Evolutionary conservation across 35 echinoderm and acorn worm genomes (phyloP).

Genomic region (Chiridota heheva): DNA sequence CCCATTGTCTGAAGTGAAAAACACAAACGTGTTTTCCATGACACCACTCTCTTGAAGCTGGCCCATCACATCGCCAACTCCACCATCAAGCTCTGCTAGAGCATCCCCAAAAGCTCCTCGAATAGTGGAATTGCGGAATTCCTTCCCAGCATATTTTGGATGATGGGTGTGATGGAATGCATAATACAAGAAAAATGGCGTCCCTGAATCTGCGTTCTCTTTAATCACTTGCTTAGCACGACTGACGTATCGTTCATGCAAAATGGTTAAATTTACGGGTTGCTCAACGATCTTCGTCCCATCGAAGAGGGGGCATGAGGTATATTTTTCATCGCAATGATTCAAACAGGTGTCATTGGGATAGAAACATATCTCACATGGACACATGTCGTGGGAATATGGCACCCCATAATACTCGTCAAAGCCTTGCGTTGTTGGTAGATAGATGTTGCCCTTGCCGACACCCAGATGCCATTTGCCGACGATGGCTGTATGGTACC

Average conservation of each 20-base stretch:
- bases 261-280: slow-evolving; percentile 46
- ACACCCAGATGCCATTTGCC: slow-evolving; percentile 92
- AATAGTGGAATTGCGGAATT: slow-evolving; percentile 56
- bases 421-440: slow-evolving; percentile 75
- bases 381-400: slow-evolving; percentile 76
- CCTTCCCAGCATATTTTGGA: slow-evolving; percentile 69
- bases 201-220: slow-evolving; percentile 45
- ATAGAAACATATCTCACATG: slow-evolving; percentile 75
- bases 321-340: slow-evolving; percentile 30
- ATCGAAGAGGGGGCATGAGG: slow-evolving; percentile 58
- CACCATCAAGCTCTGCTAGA: slow-evolving; percentile 70
- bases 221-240: slow-evolving; percentile 35
- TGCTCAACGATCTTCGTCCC: slow-evolving; percentile 63
- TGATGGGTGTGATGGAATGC: slow-evolving; percentile 81
- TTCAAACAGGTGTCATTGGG: slow-evolving; percentile 56
- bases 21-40: slow-evolving; percentile 67
- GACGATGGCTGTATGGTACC: slow-evolving; percentile 65
- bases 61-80: slow-evolving; percentile 60
- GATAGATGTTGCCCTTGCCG: slow-evolving; percentile 52
- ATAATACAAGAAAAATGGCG: slow-evolving; percentile 78
- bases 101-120: slow-evolving; percentile 75
- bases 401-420: slow-evolving; percentile 74
- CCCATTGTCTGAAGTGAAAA: slow-evolving; percentile 91
- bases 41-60: slow-evolving; percentile 43
- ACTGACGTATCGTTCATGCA: slow-evolving; percentile 51